Evolutionary conservation across 2,113 vertebrate species (phyloP).

Genomic region (Sprattus sprattus): DNA sequence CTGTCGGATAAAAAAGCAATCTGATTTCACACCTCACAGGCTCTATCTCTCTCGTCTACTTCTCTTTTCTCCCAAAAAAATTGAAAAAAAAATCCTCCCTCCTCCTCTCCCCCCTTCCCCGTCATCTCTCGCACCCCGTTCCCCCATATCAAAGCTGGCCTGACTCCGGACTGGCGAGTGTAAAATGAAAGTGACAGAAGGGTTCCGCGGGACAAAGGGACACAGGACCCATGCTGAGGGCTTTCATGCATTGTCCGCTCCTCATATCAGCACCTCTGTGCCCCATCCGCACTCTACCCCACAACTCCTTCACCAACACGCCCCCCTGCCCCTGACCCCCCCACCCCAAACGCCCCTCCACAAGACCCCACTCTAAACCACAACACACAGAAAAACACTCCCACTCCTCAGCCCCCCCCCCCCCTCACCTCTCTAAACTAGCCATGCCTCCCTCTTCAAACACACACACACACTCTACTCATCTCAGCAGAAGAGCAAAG

Average conservation of each 20-base stretch:
- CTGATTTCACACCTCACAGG: slow-evolving; percentile 78
- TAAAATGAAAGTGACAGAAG: slow-evolving; percentile 83
- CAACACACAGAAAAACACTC: slow-evolving; percentile 59
- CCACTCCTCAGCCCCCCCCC: slow-evolving; percentile 27
- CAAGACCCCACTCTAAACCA: slow-evolving; percentile 42
- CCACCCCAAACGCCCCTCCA: slow-evolving; percentile 14
- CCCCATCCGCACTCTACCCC: slow-evolving; percentile 52
- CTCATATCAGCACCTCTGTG: slow-evolving; percentile 74
- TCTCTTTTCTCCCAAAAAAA: slow-evolving; percentile 30
- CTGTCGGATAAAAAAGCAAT: slow-evolving; percentile 77
- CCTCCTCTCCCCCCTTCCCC: slow-evolving; percentile 44
- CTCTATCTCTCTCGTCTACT: slow-evolving; percentile 67
- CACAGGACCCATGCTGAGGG: slow-evolving; percentile 74
- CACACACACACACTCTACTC: background rate
- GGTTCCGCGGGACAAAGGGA: slow-evolving; percentile 74
- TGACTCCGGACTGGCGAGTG: slow-evolving; percentile 70
- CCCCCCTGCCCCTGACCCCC: background rate
- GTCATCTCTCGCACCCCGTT: slow-evolving; percentile 65
- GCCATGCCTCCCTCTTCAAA: background rate
- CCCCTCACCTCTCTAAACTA: background rate
- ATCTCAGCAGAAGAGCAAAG: background rate
- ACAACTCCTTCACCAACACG: background rate
- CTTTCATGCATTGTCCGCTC: slow-evolving; percentile 76
- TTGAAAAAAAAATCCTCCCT: slow-evolving; percentile 11
- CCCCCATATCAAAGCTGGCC: slow-evolving; percentile 75